Evolutionary conservation across 2,888 invertebrate genomes (phyloP), one percentile per base, ranked within the genome.

Genomic region (Graphium colonna): DNA sequence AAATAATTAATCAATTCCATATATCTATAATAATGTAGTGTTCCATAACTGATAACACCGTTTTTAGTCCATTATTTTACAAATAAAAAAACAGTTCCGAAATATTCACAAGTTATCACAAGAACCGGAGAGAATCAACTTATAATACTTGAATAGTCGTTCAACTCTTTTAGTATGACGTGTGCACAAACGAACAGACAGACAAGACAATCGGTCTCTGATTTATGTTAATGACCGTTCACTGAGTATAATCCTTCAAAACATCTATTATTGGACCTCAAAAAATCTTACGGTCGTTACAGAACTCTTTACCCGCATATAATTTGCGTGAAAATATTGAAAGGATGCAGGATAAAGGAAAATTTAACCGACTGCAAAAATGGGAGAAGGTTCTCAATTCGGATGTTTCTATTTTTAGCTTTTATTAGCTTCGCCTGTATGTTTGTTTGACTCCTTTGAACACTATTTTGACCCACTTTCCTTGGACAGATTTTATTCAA

Each of bases 231-330:
- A 51, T 16, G 26, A 43, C 21, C 43, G 16, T 44, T 1, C 9
- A n/a, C 9, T 15, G 43, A 1, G 42, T 10, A 33, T 38, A 43
- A 51, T 51, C 43, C 12, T 28, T 38, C 21, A 38, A 45, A 44
- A 40, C 28, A 39, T 21, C 1, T 12, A 36, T 36, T 51, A 16
- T 43, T 10, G 31, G 16, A 10, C 33, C n/a, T n/a, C n/a, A n/a
- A n/a, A n/a, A n/a, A n/a, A n/a, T 31, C 8, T 33, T 45, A 17
- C 15, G n/a, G n/a, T 33, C 17, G n/a, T 15, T 3, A 13, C 4
- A 16, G n/a, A 8, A 12, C 12, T 1, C 5, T 1, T 13, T 15
- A 31, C n/a, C 9, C 10, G 31, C 1, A 31, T 10, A 9, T 9
- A 31, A 31, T 21, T 21, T 21, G 21, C 5, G 21, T 3, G 9